phyloP scores from a whole-genome alignment of 1,140 invertebrate genomes.

The Aleiodes sp. region DNA sequence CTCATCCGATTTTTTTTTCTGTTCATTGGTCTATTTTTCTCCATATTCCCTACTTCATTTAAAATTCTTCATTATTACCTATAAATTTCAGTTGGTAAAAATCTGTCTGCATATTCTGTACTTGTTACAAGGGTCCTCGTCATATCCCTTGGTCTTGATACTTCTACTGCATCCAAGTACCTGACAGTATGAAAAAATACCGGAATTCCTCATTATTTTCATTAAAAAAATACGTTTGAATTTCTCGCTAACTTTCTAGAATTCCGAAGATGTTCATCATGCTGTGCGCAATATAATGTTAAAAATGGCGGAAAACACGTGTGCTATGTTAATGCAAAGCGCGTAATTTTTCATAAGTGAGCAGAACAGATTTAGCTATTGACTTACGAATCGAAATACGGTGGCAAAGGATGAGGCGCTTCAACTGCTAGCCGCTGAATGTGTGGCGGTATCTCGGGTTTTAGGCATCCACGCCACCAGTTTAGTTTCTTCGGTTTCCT shows the following conservation, averaged over 20 bases:
- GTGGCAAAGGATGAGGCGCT: conserved; percentile 59
- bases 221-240: no score
- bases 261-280: no score
- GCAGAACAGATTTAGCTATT: no score
- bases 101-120: conserved; percentile 63
- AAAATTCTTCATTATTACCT: conserved; percentile 58
- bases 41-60: no score
- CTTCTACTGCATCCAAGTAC: conserved; percentile 63
- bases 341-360: no score
- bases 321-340: no score
- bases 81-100: conserved; percentile 64
- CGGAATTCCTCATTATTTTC: not conserved
- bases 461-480: conserved; percentile 61
- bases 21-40: no score
- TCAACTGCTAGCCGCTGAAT: conserved; percentile 55
- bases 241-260: no score
- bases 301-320: no score
- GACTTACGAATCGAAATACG: conserved; percentile 64
- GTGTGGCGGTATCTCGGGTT: conserved; percentile 50
- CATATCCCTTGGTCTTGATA: conserved; percentile 65
- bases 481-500: conserved; percentile 57
- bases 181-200: conserved; percentile 39
- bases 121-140: conserved; percentile 64
- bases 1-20: no score
- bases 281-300: no score